Evolutionary conservation across 2,888 invertebrate genomes (phyloP).

Genomic region (Cryptocephalus primarius): DNA sequence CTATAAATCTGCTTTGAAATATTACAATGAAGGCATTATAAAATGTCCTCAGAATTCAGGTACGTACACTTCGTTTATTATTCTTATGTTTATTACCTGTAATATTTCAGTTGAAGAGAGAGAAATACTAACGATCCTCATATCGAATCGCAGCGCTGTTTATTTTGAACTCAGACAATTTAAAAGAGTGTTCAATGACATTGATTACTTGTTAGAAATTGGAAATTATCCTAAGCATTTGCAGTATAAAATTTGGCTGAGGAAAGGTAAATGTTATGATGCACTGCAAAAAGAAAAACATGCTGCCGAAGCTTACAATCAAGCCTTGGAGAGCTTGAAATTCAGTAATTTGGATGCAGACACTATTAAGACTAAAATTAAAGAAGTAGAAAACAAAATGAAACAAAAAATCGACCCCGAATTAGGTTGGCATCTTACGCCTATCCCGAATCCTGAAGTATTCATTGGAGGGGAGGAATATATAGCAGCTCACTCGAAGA

Average conservation of each 20-base stretch:
- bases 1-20: constrained; percentile 53
- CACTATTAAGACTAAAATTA: constrained; percentile 14
- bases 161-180: constrained; percentile 61
- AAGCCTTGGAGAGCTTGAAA: constrained; percentile 56
- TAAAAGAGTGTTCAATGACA: constrained; percentile 58
- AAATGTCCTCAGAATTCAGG: constrained; percentile 56
- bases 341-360: constrained; percentile 52
- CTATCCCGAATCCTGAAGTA: constrained; percentile 43
- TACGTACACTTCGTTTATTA: constrained; percentile 33
- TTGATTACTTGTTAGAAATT: constrained; percentile 51
- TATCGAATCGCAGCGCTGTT: constrained; percentile 74
- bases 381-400: constrained; percentile 20
- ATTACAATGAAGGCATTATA: constrained; percentile 60
- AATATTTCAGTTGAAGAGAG: constrained; percentile 35
- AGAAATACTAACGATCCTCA: constrained; percentile 52
- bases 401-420: constrained; percentile 40
- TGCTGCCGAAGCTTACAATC: constrained; percentile 54
- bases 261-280: constrained; percentile 61
- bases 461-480: constrained; percentile 35
- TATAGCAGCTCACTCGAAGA: constrained; percentile 47
- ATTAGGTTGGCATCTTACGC: constrained; percentile 42
- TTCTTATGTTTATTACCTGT: background rate
- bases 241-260: constrained; percentile 63
- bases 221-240: constrained; percentile 59
- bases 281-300: constrained; percentile 54